These are phyloP conservation scores for Spilogale gracilis DNA, from an alignment of 2,113 vertebrate species.

Conservation along the genomic window DNA sequence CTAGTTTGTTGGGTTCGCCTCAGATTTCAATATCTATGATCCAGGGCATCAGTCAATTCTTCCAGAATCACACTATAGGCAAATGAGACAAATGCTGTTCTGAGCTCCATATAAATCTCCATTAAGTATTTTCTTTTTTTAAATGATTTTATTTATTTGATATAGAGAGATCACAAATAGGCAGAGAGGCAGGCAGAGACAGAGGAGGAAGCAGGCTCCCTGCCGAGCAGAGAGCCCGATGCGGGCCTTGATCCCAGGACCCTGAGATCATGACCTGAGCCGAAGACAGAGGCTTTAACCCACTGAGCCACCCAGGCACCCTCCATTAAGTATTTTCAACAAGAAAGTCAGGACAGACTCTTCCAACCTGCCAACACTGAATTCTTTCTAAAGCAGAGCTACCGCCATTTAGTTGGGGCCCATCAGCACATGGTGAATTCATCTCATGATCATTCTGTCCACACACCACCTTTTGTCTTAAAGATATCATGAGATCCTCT, in stretches of 20 bases:
- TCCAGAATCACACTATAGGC: background rate
- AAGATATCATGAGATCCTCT: background rate
- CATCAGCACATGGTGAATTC: background rate
- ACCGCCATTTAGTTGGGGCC: background rate
- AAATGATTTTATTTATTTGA: no score
- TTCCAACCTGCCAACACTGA: background rate
- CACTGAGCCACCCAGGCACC: no score
- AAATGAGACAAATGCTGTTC: background rate
- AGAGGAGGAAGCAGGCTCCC: no score
- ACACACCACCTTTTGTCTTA: background rate
- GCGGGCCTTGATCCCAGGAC: no score
- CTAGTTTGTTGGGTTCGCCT: slow-evolving; percentile 8
- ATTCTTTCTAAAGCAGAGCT: background rate
- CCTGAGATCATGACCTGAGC: no score
- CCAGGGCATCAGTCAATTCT: background rate
- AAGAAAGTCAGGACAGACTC: background rate
- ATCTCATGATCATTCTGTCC: background rate
- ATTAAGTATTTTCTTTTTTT: no score
- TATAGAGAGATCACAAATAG: no score
- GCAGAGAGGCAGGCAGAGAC: no score
- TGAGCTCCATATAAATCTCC: background rate
- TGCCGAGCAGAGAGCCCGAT: no score
- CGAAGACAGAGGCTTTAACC: no score
- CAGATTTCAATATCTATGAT: slow-evolving; percentile 31
- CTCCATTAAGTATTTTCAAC: background rate